phyloP scores from a whole-genome alignment of 1,140 invertebrate genomes.

The Halotydeus destructor region DNA sequence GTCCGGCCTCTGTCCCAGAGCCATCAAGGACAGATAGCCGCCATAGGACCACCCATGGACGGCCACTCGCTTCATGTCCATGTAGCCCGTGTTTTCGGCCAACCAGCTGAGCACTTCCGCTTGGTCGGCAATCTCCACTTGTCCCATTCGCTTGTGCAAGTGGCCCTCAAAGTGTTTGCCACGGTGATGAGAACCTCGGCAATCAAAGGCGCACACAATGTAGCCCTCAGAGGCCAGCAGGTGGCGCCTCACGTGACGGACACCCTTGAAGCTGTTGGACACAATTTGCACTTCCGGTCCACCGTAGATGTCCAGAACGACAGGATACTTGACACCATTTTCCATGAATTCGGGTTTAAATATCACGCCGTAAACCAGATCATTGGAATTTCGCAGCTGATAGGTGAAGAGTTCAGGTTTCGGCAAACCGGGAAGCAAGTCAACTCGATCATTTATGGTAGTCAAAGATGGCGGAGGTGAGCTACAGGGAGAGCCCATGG shows the following conservation, averaged over 20 bases:
- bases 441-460: constrained; percentile 6
- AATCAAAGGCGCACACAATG: constrained; percentile 84
- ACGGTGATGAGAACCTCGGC: constrained; percentile 74
- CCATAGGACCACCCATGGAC: constrained; percentile 97
- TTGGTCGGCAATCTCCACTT: constrained; percentile 69
- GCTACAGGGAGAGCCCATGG: too few relatives aligned
- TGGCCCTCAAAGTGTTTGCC: constrained; percentile 77
- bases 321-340: constrained; percentile 60
- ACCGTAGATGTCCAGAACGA: constrained; percentile 87
- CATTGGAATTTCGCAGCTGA: constrained; percentile 39
- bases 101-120: constrained; percentile 77
- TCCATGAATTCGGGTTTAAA: constrained; percentile 64
- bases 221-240: constrained; percentile 90
- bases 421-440: constrained; percentile 4
- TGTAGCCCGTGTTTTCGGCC: constrained; percentile 56
- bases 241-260: constrained; percentile 72
- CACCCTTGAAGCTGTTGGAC: constrained; percentile 81
- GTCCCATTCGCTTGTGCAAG: constrained; percentile 69
- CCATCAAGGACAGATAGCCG: constrained; percentile 32
- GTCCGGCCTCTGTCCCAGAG: constrained; percentile 27
- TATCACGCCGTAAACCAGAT: constrained; percentile 67
- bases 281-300: constrained; percentile 94
- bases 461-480: background rate
- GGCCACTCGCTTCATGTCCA: constrained; percentile 75
- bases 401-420: constrained; percentile 48